Evolutionary conservation across 2,888 invertebrate species (phyloP).

Genomic region (Calephelis perditalis): DNA sequence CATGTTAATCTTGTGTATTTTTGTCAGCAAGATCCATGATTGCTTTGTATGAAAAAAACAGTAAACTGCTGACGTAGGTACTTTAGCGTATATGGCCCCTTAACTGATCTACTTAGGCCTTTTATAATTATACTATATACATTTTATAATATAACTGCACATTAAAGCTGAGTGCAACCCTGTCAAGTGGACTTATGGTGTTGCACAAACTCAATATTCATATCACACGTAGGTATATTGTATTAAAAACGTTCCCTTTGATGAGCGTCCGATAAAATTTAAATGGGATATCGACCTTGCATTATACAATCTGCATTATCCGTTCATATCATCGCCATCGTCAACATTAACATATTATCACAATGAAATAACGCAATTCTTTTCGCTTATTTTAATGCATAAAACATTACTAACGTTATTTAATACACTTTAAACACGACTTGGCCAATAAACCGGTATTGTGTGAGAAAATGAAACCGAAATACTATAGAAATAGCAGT

Average conservation of each 20-base stretch:
- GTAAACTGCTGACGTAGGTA: too few relatives aligned
- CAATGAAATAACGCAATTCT: constrained; percentile 16
- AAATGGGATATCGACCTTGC: constrained; percentile 7
- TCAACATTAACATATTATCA: constrained; percentile 18
- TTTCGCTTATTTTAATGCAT: constrained; percentile 10
- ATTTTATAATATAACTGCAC: too few relatives aligned
- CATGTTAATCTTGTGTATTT: too few relatives aligned
- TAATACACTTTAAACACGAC: constrained; percentile 1
- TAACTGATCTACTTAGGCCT: too few relatives aligned
- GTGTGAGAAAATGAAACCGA: constrained; percentile 23
- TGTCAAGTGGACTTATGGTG: not conserved
- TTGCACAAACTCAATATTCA: not conserved
- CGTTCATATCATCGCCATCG: constrained; percentile 13
- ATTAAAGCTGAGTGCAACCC: too few relatives aligned
- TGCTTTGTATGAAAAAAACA: too few relatives aligned
- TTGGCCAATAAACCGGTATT: constrained; percentile 4
- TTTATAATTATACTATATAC: too few relatives aligned
- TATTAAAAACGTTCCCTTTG: constrained; percentile 13
- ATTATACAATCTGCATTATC: constrained; percentile 14
- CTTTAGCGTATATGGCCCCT: too few relatives aligned
- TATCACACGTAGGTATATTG: constrained; percentile 9
- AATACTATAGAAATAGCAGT: constrained; percentile 22
- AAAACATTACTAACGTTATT: constrained; percentile 7
- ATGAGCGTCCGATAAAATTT: not conserved
- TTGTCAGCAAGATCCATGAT: too few relatives aligned